phyloP scores from a whole-genome alignment of 2,113 vertebrate genomes.

The Thunnus thynnus region DNA sequence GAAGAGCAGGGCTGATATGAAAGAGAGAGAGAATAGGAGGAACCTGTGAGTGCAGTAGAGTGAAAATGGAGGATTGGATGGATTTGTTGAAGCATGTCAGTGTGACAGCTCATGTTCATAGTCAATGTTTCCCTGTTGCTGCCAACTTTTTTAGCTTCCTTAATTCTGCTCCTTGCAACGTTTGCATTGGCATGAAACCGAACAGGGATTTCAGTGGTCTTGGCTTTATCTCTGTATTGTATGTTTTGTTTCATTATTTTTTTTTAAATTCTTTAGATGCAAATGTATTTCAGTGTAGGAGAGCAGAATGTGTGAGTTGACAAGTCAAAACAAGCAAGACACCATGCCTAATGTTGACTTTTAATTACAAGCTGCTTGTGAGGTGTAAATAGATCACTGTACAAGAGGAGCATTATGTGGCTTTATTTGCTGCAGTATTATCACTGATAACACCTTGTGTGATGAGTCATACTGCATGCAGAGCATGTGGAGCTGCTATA shows the following conservation, averaged over 20 bases:
- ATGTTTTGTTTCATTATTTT: conserved; percentile 7
- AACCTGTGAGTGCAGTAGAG: conserved; percentile 6
- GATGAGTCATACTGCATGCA: conserved; percentile 56
- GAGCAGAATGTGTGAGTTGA: background rate
- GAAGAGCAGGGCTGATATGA: background rate
- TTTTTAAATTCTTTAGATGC: background rate
- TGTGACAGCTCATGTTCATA: conserved; percentile 23
- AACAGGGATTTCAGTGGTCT: background rate
- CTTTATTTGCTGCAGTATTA: conserved; percentile 52
- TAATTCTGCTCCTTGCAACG: conserved; percentile 28
- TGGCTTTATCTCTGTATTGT: background rate
- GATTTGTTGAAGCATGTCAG: conserved; percentile 23
- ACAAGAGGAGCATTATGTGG: conserved; percentile 7
- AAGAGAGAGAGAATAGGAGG: background rate
- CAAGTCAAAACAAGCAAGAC: background rate
- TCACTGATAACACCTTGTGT: conserved; percentile 51
- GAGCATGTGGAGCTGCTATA: conserved; percentile 38
- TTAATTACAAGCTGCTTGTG: conserved; percentile 42
- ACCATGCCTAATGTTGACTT: conserved; percentile 35
- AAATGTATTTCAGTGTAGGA: background rate
- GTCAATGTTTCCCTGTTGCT: conserved; percentile 12
- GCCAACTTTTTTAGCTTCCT: conserved; percentile 14
- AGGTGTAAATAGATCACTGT: conserved; percentile 43
- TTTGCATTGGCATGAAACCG: conserved; percentile 28
- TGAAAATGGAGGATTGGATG: conserved; percentile 13